Conservation (phyloP, 2,113 vertebrate genomes). For the Delphinapterus leucas region DNA sequence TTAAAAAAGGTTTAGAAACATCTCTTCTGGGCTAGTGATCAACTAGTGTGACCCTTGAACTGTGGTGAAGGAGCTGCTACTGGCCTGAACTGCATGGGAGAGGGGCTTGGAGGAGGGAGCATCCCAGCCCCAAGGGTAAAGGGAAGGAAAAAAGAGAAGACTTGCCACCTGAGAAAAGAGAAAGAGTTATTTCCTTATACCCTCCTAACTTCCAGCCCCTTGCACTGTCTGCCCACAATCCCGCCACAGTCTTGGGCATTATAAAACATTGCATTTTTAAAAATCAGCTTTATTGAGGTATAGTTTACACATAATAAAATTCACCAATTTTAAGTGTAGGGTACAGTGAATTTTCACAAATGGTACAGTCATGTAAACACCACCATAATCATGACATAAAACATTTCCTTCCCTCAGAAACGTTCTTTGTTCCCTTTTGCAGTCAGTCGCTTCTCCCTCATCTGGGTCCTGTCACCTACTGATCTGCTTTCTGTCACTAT, state of each 20-base stretch:
- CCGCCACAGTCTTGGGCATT: neutral
- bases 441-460: neutral
- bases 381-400: neutral
- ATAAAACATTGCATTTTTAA: neutral
- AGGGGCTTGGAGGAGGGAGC: neutral
- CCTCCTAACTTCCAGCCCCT: neutral
- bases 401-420: neutral
- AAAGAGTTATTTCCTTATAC: neutral
- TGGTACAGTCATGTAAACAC: neutral
- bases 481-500: neutral
- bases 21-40: neutral
- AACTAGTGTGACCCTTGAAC: neutral
- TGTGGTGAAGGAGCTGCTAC: neutral
- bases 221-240: neutral
- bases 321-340: neutral
- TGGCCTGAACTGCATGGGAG: neutral
- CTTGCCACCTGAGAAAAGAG: neutral
- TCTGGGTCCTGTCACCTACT: neutral
- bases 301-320: neutral
- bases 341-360: neutral
- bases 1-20: neutral
- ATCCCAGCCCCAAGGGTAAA: neutral
- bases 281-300: conserved; percentile 3
- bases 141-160: neutral
- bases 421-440: neutral